A percentile compares a stretch with the other conserved stretches of the same genome.
Conservation (phyloP, 2,113 vertebrate species). For the Urocitellus parryii region DNA sequence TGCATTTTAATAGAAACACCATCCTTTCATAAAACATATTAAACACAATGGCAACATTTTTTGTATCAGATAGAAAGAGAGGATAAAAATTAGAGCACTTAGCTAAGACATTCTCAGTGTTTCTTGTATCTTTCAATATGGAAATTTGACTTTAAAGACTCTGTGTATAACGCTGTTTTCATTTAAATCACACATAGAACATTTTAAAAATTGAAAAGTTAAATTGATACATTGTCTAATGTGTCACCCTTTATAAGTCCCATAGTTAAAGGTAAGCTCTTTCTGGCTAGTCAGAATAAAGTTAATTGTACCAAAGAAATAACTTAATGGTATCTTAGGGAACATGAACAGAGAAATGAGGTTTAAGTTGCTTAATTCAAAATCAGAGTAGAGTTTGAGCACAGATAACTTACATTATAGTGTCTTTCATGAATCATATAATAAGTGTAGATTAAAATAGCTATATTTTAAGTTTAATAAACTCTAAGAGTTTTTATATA, state of each 20-base stretch:
- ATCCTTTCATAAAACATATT: constrained; percentile 22
- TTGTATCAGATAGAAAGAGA: neutral
- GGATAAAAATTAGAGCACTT: neutral
- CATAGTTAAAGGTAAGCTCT: neutral
- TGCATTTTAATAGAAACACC: constrained; percentile 39
- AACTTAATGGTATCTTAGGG: neutral
- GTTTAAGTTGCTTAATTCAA: neutral
- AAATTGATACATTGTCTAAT: neutral
- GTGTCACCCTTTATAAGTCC: neutral
- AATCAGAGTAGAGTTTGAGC: neutral
- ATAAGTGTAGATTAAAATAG: neutral
- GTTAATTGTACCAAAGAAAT: neutral
- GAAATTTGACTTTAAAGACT: neutral
- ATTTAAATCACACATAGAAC: neutral
- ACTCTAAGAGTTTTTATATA: neutral
- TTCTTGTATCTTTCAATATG: neutral
- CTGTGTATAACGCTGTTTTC: neutral
- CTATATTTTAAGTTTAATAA: neutral
- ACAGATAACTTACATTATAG: neutral
- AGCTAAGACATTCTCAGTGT: neutral
- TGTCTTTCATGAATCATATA: neutral
- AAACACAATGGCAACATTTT: neutral
- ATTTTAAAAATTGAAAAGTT: neutral
- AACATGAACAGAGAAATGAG: neutral
- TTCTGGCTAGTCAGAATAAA: neutral